phyloP scores from a whole-genome alignment of 2,888 invertebrate genomes.

The Trachelus troglodyta region DNA sequence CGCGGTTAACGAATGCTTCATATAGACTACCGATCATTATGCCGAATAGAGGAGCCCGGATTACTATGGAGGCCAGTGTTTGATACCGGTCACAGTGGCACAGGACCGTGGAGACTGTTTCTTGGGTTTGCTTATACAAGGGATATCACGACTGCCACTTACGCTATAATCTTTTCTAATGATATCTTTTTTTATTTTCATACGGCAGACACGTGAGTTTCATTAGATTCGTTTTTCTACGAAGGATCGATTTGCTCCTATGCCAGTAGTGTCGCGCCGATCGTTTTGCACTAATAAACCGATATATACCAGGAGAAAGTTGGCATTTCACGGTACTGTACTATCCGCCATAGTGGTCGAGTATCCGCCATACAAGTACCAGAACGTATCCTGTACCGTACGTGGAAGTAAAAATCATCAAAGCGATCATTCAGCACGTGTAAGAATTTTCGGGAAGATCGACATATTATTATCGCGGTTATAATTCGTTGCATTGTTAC shows the following conservation, averaged over 20 bases:
- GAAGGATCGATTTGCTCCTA: too few species aligned
- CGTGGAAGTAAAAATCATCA: neutral
- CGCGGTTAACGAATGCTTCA: constrained; percentile 28
- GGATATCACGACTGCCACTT: neutral
- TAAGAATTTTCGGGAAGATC: neutral
- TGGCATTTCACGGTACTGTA: neutral
- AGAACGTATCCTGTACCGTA: neutral
- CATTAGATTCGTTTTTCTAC: neutral
- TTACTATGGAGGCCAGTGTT: neutral
- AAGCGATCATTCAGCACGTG: neutral
- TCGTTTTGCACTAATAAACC: constrained; percentile 4
- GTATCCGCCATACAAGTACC: neutral
- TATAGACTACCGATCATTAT: constrained; percentile 3
- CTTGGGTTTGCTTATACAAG: neutral
- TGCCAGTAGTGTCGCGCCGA: neutral
- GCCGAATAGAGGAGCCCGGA: neutral
- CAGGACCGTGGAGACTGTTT: neutral
- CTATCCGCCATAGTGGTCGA: neutral
- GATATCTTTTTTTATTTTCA: neutral
- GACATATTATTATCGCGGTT: neutral
- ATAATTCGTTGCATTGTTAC: neutral
- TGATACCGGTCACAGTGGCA: neutral
- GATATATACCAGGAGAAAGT: neutral
- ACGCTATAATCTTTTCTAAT: neutral
- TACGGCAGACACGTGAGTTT: neutral